A percentile compares a stretch with the other conserved stretches of the same genome.
Evolutionary conservation across 2,113 vertebrate genomes (phyloP).

Genomic region (Lagopus leucura): DNA sequence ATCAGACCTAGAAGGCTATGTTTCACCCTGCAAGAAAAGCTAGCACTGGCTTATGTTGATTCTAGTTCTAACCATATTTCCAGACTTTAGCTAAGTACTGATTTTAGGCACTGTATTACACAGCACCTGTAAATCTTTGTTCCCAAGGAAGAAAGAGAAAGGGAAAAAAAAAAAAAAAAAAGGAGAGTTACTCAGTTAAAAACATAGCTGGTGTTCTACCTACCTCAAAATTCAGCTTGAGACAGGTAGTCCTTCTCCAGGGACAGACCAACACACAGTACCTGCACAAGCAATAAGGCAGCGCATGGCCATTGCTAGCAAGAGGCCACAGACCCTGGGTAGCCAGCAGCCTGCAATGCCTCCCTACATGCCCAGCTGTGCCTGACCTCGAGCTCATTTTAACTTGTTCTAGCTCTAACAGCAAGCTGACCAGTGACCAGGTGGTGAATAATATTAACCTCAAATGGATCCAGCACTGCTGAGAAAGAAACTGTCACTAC

Average conservation of each 20-base stretch:
- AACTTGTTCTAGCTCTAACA: neutral
- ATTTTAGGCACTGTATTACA: neutral
- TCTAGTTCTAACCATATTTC: neutral
- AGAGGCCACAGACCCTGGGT: neutral
- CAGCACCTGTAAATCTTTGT: neutral
- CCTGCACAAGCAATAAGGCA: neutral
- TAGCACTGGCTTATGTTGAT: neutral
- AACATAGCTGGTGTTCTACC: neutral
- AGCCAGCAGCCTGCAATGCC: neutral
- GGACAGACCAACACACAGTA: neutral
- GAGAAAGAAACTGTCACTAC: neutral
- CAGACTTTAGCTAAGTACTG: neutral
- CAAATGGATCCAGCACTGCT: neutral
- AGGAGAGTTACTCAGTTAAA: neutral
- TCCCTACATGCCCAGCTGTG: neutral
- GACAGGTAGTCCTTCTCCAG: neutral
- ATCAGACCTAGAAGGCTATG: neutral
- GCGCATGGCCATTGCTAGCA: neutral
- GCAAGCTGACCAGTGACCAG: neutral
- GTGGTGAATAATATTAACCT: neutral
- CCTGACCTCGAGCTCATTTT: neutral
- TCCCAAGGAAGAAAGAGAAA: neutral
- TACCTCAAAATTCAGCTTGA: neutral
- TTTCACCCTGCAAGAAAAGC: neutral
- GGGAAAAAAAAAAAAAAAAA: fast-evolving